Evolutionary conservation across 1,140 invertebrate genomes (phyloP).

Genomic region (Drosophila nasuta): DNA sequence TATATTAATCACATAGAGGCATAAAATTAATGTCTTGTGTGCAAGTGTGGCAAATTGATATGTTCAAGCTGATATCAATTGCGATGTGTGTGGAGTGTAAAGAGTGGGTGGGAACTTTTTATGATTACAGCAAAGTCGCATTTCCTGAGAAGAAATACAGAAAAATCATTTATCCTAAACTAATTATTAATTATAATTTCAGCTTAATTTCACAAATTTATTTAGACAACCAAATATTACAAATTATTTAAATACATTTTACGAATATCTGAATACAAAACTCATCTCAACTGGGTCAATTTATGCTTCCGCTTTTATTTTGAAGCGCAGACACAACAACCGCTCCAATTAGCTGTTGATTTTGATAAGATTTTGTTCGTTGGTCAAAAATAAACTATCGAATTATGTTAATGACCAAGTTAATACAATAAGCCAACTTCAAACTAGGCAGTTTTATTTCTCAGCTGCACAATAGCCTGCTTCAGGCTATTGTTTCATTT

Average conservation of each 20-base stretch:
- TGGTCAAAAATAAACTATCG: slow-evolving; percentile 11
- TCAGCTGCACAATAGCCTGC: not conserved
- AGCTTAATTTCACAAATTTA: not conserved
- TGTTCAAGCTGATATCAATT: slow-evolving; percentile 71
- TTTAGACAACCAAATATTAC: not conserved
- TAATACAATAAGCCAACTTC: slow-evolving; percentile 16
- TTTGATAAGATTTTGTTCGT: slow-evolving; percentile 17
- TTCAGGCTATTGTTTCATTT: slow-evolving; percentile 38
- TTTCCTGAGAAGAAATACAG: too few relatives aligned
- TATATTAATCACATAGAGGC: slow-evolving; percentile 74
- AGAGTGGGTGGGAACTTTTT: slow-evolving; percentile 68
- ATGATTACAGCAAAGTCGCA: not conserved
- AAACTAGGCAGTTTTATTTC: slow-evolving; percentile 40
- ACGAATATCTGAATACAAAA: not conserved
- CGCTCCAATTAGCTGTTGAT: slow-evolving; percentile 29
- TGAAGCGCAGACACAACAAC: slow-evolving; percentile 11
- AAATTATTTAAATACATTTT: not conserved
- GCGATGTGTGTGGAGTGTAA: slow-evolving; percentile 19
- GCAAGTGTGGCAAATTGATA: slow-evolving; percentile 77
- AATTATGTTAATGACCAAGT: slow-evolving; percentile 33
- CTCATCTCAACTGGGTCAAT: slow-evolving; percentile 9
- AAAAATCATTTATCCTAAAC: too few relatives aligned
- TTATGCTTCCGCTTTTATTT: slow-evolving; percentile 12
- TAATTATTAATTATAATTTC: too few relatives aligned
- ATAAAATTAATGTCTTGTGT: slow-evolving; percentile 75